Percentiles rank a stretch among this genome's conserved stretches.
Evolutionary conservation across 2,888 invertebrate species (phyloP).

Genomic region (Sussaba pulchella): DNA sequence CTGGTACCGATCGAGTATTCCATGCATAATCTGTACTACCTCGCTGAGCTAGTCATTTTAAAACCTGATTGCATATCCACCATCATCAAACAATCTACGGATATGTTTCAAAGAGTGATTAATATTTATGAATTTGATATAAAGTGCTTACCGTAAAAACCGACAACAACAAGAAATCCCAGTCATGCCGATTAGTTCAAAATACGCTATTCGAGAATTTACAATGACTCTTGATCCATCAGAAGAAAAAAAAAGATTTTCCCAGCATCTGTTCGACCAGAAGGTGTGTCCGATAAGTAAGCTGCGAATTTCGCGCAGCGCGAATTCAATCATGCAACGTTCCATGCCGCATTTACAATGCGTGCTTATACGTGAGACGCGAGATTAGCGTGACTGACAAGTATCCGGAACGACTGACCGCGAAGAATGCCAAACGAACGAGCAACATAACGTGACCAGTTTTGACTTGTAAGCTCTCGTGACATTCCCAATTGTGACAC

Average conservation of each 20-base stretch:
- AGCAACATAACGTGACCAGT: constrained; percentile 49
- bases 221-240: too few species aligned
- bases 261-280: not conserved
- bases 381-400: constrained; percentile 65
- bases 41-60: not conserved
- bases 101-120: not conserved
- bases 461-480: constrained; percentile 38
- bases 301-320: constrained; percentile 23
- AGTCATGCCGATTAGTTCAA: not conserved
- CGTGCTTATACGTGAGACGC: not conserved
- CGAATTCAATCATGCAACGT: not conserved
- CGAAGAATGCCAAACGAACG: constrained; percentile 46
- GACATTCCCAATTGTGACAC: constrained; percentile 27
- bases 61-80: constrained; percentile 1
- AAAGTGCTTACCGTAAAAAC: not conserved
- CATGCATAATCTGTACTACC: not conserved
- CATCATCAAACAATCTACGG: constrained; percentile 2
- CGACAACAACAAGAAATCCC: too few species aligned
- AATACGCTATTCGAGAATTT: not conserved
- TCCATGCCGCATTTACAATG: constrained; percentile 12
- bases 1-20: constrained; percentile 40
- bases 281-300: constrained; percentile 8
- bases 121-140: constrained; percentile 1
- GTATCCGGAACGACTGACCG: constrained; percentile 40
- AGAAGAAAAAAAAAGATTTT: too few species aligned